Conservation (phyloP, 1,140 invertebrate genomes). For the Dendrolimus kikuchii region DNA sequence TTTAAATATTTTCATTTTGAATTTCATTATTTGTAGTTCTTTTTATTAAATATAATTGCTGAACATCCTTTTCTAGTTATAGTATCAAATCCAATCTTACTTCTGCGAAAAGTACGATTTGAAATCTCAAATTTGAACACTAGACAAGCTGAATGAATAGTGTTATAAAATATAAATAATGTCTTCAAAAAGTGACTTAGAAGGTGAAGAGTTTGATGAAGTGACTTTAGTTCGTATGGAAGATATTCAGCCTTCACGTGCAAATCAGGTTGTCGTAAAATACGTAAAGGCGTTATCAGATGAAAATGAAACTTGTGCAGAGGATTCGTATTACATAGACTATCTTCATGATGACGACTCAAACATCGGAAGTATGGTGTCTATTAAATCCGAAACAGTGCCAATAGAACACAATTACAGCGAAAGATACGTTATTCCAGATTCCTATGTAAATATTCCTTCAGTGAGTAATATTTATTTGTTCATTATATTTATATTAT, state of each 20-base stretch:
- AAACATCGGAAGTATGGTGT: slow-evolving; percentile 50
- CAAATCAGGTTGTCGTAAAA: slow-evolving; percentile 24
- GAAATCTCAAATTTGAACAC: neutral
- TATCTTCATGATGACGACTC: slow-evolving; percentile 33
- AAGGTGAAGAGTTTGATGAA: slow-evolving; percentile 44
- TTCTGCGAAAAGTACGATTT: no score
- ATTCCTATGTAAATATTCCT: neutral
- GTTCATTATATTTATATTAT: no score
- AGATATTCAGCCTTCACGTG: slow-evolving; percentile 42
- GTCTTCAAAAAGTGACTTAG: slow-evolving; percentile 33
- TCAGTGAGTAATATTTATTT: no score
- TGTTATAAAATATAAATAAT: slow-evolving; percentile 28
- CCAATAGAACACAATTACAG: slow-evolving; percentile 15
- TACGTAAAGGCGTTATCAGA: slow-evolving; percentile 25
- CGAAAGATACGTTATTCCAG: slow-evolving; percentile 30
- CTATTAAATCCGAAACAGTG: slow-evolving; percentile 37
- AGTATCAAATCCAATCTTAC: no score
- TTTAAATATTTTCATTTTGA: no score
- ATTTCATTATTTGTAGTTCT: no score
- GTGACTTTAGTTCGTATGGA: slow-evolving; percentile 50
- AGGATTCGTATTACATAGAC: no score
- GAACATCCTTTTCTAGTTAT: no score
- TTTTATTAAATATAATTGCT: no score
- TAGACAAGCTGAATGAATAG: slow-evolving; percentile 2
- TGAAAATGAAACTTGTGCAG: slow-evolving; percentile 14